A percentile compares a stretch with the other conserved stretches of the same genome.
These are phyloP conservation scores for Ptychochromis oligacanthus DNA, from an alignment of 2,113 vertebrate species.

Conservation along the genomic window DNA sequence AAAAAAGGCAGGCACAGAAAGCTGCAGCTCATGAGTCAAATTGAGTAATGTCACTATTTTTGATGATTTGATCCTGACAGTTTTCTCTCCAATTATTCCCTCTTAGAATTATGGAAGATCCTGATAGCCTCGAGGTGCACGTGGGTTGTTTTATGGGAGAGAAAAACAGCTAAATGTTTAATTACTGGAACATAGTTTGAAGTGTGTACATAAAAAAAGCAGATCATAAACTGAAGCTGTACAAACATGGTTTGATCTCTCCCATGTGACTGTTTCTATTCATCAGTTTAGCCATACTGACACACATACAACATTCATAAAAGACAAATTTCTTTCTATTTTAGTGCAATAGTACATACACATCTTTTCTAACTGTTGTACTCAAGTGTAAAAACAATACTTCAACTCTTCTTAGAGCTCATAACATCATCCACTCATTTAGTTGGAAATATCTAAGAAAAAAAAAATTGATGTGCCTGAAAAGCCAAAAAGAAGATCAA, in stretches of 20 bases:
- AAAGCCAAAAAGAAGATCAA: conserved; percentile 15
- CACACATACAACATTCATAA: neutral
- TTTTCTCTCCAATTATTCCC: conserved; percentile 11
- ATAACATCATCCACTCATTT: conserved; percentile 18
- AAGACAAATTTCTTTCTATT: conserved; percentile 7
- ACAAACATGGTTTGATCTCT: conserved; percentile 8
- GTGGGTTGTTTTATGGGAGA: conserved; percentile 31
- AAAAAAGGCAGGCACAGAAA: neutral
- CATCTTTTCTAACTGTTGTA: neutral
- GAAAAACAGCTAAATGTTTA: conserved; percentile 48
- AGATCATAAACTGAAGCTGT: conserved; percentile 42
- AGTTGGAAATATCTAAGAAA: neutral
- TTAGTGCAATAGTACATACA: neutral
- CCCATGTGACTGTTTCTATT: conserved; percentile 39
- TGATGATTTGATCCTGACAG: conserved; percentile 45
- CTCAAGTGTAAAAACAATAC: conserved; percentile 8
- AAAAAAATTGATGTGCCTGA: neutral
- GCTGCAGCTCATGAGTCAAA: conserved; percentile 27
- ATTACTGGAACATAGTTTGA: conserved; percentile 57
- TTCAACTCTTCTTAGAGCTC: neutral
- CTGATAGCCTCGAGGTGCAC: conserved; percentile 24
- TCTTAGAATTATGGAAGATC: conserved; percentile 31
- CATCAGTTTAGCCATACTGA: conserved; percentile 13
- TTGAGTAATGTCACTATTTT: conserved; percentile 38
- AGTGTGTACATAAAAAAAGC: conserved; percentile 45